Base-by-base conservation (phyloP, 2,888 invertebrate species). In the Acrobasis suavella region DNA sequence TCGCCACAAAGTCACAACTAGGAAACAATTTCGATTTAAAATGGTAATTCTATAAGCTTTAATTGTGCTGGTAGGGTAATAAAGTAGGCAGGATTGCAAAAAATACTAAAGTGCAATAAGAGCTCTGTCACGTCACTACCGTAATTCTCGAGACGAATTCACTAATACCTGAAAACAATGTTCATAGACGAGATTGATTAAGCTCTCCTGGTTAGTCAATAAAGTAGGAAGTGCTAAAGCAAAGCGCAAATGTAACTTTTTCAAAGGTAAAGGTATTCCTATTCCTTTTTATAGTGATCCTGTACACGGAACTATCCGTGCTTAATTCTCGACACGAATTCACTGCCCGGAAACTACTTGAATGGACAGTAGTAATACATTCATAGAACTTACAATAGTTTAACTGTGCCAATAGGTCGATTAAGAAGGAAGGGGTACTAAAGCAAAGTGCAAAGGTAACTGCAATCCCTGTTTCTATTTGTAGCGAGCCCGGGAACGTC, bases 391-490 rank as follows among this genome's bases (percentile, higher is more conserved):
- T 32, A 32, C 32, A 2, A 5, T 6, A 32, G 32, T 32, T 32
- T 32, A 32, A 32, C 32, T 7, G 32, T 32, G 32, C 5, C 32
- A 32, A 8, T 32, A 63, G 71, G 70, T 73, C 71, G 65, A 74
- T 73, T 72, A 50, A 71, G 64, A 65, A 67, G 67, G 65, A 63
- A 65, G 64, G 67, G 70, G 67, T 67, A 70, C 66, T 66, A 67
- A 68, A 68, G 76, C 70, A 83, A 84, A 84, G 82, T 83, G 83
- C 86, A 86, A 82, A 86, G 84, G 86, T 80, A 74, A 78, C 79
- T 86, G 82, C 84, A 83, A 73, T 75, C 70, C 69, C 69, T 71
- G 69, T 65, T 70, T 74, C 83, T 85, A 86, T 87, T 83, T 83
- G 82, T 83, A 86, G 82, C 74, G 58, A 67, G 74, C 77, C 81